Base-by-base conservation (phyloP, 2,888 invertebrate species). In the Miltochrista miniata region DNA sequence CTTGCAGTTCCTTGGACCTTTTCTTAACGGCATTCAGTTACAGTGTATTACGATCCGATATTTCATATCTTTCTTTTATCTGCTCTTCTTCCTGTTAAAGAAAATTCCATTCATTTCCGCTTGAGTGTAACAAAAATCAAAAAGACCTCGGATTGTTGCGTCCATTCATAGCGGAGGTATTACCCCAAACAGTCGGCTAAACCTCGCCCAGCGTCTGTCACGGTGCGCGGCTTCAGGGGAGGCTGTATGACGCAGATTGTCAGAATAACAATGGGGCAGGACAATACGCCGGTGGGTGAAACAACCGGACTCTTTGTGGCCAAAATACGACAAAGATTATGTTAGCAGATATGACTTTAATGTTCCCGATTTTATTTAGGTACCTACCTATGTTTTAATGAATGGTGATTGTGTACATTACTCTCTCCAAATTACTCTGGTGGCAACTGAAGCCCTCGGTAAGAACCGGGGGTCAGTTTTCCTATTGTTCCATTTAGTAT, bases 201-300 rank as follows among this genome's bases (percentile, higher is more conserved):
- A 51, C 46, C 51, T 51, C 34, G 15, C 15, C 34, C 15, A 44
- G 48, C 18, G 48, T 48, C 52, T 50, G 46, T 48, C 52, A 58
- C 53, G 53, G 48, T 46, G 41, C 36, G 44, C 44, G 50, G 48
- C 41, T 46, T 53, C 54, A 47, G 35, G 51, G 53, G 51, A 52
- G 48, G 61, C 57, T 56, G 72, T 67, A 64, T 64, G 70, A 68
- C 74, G 78, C 76, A 72, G 85, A 77, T 79, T 83, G 86, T 85
- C 87, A 79, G 85, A 81, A 83, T 80, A 87, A 88, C 87, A 88
- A 88, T 86, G 51, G 83, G 34, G 52, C 67, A 71, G 75, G 81
- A 87, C 87, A 87, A 87, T 85, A 79, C 82, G 76, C 82, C 83
- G 74, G 75, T 80, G 86, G 82, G 64, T 84, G 85, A 85, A 86